Percentiles rank a stretch among this genome's conserved stretches.
phyloP scores from a whole-genome alignment of 2,888 invertebrate species.

The Dicyrtomina minuta region DNA sequence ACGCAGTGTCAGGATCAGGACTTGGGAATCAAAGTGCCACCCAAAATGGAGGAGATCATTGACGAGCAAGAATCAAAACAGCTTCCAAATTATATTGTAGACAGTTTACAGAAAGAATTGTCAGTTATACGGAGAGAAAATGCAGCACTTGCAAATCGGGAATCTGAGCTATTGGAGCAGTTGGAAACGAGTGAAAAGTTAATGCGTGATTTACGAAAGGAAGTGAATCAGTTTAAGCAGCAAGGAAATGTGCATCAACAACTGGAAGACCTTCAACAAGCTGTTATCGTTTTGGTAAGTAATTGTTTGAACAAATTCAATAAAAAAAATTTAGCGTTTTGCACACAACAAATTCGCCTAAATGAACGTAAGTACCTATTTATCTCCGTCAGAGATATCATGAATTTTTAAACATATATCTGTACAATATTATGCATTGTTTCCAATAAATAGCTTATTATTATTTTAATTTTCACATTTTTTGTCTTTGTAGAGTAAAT shows the following conservation, averaged over 20 bases:
- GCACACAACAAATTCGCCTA: background rate
- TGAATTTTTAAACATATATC: too few species aligned
- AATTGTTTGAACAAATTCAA: too few species aligned
- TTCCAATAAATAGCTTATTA: background rate
- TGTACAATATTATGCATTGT: background rate
- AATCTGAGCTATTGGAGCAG: slow-evolving; percentile 42
- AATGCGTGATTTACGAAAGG: slow-evolving; percentile 44
- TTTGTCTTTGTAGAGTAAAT: slow-evolving; percentile 42
- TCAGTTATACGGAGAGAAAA: slow-evolving; percentile 40
- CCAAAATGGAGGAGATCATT: background rate
- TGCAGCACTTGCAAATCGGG: slow-evolving; percentile 37
- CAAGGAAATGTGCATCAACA: slow-evolving; percentile 34
- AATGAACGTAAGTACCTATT: too few species aligned
- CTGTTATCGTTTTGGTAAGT: slow-evolving; percentile 48
- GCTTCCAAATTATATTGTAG: slow-evolving; percentile 13
- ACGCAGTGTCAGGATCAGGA: slow-evolving; percentile 1
- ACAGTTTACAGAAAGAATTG: slow-evolving; percentile 24
- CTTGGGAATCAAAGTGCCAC: background rate
- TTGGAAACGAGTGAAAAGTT: slow-evolving; percentile 47
- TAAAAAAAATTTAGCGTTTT: background rate
- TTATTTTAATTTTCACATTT: slow-evolving; percentile 5
- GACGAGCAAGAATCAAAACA: background rate
- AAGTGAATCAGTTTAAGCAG: slow-evolving; percentile 44
- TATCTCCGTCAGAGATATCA: too few species aligned
- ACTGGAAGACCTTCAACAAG: slow-evolving; percentile 48